Base-by-base conservation (phyloP, 2,888 invertebrate genomes). In the Leucophora obtusa region DNA sequence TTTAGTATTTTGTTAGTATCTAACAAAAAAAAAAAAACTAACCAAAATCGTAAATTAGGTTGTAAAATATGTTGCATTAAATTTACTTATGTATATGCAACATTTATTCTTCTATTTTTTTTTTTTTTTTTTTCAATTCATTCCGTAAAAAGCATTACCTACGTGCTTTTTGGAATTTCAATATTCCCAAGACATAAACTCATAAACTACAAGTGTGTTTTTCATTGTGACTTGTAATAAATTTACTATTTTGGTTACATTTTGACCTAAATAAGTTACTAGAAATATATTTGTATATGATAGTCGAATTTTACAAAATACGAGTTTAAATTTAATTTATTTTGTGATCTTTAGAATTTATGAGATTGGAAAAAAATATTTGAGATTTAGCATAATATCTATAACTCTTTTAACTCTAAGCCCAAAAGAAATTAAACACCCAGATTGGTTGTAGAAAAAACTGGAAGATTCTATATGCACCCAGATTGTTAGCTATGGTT, bases 61-160 rank as follows among this genome's bases (percentile, higher is more conserved):
- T 77, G 66, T 65, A 68, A 77, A 77, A 77, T 69, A 66, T 59
- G 75, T 75, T 68, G 68, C 74, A 68, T 60, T 80, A 78, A 78
- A 81, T 70, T 74, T 66, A 66, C 58, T 80, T 72, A 70, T 62
- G 62, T 43, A 43, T 15, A 43, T 68, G 54, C 66, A 56, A 43
- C 54, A 56, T 9, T 38, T 35, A 38, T 28, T 6, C n/a, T n/a
- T n/a, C n/a, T n/a, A n/a, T n/a, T n/a, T n/a, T n/a, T n/a, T n/a
- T n/a, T n/a, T n/a, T n/a, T n/a, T n/a, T n/a, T n/a, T n/a, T 38
- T 53, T 35, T 65, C 51, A 51, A 51, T 65, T 65, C 50, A 63
- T 50, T 63, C 50, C 7, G n/a, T 33, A 53, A 21, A 65, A n/a
- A 66, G 38, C 15, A 21, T 18, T 21, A 53, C 2, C 53, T 54